Conservation (phyloP, 2,113 vertebrate genomes). For the Odocoileus hemionus region DNA sequence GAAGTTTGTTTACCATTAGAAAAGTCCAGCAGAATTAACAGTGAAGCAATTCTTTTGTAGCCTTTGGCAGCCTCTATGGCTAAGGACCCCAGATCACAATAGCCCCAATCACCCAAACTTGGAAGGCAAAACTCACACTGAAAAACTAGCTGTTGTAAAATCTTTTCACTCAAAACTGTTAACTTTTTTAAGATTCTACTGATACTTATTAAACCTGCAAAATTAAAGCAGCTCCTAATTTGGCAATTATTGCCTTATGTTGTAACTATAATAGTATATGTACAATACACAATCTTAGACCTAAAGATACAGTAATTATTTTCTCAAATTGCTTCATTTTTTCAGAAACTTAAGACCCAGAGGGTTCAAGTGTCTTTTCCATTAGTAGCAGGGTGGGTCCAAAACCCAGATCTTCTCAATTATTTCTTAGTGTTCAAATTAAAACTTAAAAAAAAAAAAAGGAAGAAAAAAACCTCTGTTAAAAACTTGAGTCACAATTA, state of each 20-base stretch:
- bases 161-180: background rate
- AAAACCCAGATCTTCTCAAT: background rate
- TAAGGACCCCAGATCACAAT: slow-evolving; percentile 21
- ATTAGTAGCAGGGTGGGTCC: background rate
- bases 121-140: background rate
- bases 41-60: slow-evolving; percentile 53
- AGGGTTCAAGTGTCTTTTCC: slow-evolving; percentile 26
- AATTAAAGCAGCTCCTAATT: background rate
- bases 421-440: background rate
- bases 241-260: background rate
- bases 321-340: slow-evolving; percentile 6
- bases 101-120: slow-evolving; percentile 37
- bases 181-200: background rate
- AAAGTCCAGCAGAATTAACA: slow-evolving; percentile 50
- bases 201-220: background rate
- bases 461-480: background rate
- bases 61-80: background rate
- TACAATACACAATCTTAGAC: background rate
- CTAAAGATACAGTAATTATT: background rate
- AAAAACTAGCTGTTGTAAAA: background rate
- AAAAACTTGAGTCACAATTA: background rate
- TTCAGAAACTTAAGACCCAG: slow-evolving; percentile 11
- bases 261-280: background rate
- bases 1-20: slow-evolving; percentile 51
- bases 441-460: background rate